Evolutionary conservation across 2,888 invertebrate species (phyloP).

Genomic region (Marronus borbonicus): DNA sequence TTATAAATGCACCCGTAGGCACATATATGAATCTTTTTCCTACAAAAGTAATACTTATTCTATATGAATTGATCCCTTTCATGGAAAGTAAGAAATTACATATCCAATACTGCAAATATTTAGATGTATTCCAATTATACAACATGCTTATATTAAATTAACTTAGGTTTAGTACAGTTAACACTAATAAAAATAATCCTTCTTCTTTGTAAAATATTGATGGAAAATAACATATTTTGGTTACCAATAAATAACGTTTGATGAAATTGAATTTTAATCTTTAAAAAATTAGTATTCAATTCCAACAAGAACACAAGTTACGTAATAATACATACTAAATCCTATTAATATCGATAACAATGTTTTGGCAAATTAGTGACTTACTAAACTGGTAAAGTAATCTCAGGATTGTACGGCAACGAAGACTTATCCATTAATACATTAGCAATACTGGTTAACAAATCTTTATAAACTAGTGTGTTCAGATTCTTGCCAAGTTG

Average conservation of each 20-base stretch:
- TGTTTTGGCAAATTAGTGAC: too few species aligned
- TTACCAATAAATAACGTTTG: not conserved
- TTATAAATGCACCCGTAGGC: not conserved
- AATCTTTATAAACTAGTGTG: conserved; percentile 78
- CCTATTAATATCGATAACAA: too few species aligned
- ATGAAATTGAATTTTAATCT: conserved; percentile 10
- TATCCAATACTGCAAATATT: not conserved
- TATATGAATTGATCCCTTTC: conserved; percentile 2
- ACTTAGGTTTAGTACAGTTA: not conserved
- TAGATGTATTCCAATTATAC: not conserved
- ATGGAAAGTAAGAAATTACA: conserved; percentile 11
- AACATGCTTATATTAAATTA: not conserved
- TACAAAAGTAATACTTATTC: conserved; percentile 1
- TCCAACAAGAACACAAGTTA: conserved; percentile 11
- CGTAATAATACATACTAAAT: conserved; percentile 30
- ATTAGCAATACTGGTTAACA: conserved; percentile 68
- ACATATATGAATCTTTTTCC: not conserved
- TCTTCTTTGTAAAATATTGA: conserved; percentile 28
- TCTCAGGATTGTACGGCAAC: conserved; percentile 57
- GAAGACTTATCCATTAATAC: conserved; percentile 55
- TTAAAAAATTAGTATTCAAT: conserved; percentile 29
- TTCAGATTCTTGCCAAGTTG: conserved; percentile 85
- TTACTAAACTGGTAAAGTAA: conserved; percentile 57
- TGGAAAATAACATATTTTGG: not conserved
- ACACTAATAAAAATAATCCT: not conserved